Evolutionary conservation across 2,797 vertebrate species (phyloP).

Genomic region (Girardinus metallicus): DNA sequence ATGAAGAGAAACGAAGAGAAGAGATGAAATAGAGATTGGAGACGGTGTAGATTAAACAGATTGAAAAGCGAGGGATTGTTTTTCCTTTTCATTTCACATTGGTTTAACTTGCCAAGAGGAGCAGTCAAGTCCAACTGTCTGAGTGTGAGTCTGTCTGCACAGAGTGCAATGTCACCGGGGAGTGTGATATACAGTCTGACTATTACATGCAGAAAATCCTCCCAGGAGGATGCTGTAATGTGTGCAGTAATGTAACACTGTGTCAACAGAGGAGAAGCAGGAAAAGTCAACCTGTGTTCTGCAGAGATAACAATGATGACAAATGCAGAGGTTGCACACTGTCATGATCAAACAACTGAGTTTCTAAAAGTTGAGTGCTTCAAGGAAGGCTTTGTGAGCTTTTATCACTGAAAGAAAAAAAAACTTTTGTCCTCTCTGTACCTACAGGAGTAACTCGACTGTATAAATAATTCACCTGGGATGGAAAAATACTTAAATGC

Average conservation of each 20-base stretch:
- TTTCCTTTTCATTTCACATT: slow-evolving; percentile 51
- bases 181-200: slow-evolving; percentile 22
- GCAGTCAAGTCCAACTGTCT: background rate
- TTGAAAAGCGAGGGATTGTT: slow-evolving; percentile 45
- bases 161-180: slow-evolving; percentile 5
- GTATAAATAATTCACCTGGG: background rate
- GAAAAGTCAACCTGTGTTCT: slow-evolving; percentile 24
- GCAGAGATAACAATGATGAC: slow-evolving; percentile 19
- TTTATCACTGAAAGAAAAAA: background rate
- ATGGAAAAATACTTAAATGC: background rate
- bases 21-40: slow-evolving; percentile 39
- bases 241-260: slow-evolving; percentile 50
- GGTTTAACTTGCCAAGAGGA: slow-evolving; percentile 26
- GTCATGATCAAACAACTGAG: slow-evolving; percentile 11
- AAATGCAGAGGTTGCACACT: slow-evolving; percentile 11
- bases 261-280: slow-evolving; percentile 30
- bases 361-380: background rate
- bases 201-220: slow-evolving; percentile 46
- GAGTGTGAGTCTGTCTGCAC: background rate
- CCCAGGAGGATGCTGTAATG: slow-evolving; percentile 34
- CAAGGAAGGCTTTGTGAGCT: background rate
- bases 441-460: background rate
- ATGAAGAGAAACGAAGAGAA: slow-evolving; percentile 22
- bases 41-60: slow-evolving; percentile 61
- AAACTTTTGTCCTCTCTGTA: background rate